These are phyloP conservation scores for Coptodon rendalli DNA, from an alignment of 2,113 vertebrate genomes.

Conservation along the genomic window DNA sequence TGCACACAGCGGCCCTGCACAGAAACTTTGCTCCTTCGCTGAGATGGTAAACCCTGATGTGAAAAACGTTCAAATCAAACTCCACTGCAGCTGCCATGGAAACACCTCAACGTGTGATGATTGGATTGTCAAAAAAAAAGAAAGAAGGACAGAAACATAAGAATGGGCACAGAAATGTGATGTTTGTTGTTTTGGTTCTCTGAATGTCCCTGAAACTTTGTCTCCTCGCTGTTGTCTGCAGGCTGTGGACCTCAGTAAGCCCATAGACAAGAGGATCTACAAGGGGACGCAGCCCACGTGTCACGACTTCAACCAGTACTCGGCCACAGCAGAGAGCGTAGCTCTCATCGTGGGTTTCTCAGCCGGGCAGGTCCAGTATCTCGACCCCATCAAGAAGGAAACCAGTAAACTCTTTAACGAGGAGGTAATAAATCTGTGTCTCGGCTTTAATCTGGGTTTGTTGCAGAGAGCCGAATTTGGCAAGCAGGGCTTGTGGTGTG, in stretches of 20 bases:
- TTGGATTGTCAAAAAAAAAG: background rate
- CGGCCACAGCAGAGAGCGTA: slow-evolving; percentile 80
- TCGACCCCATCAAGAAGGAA: slow-evolving; percentile 91
- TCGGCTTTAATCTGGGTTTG: background rate
- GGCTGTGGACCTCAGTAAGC: slow-evolving; percentile 88
- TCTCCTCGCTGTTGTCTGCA: slow-evolving; percentile 33
- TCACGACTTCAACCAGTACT: slow-evolving; percentile 92
- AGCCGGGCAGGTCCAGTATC: slow-evolving; percentile 85
- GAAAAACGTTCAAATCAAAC: background rate
- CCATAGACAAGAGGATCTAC: slow-evolving; percentile 90
- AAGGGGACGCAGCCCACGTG: slow-evolving; percentile 91
- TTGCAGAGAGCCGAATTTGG: accelerated
- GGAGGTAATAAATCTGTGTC: slow-evolving; percentile 71
- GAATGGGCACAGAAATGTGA: background rate
- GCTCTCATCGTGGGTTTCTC: slow-evolving; percentile 89
- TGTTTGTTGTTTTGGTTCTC: background rate
- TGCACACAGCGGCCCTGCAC: background rate
- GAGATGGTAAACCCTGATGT: background rate
- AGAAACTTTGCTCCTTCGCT: background rate
- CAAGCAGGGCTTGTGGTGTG: background rate
- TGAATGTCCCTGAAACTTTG: background rate
- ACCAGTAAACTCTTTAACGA: slow-evolving; percentile 89
- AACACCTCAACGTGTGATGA: background rate
- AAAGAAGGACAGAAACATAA: background rate
- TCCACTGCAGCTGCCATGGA: background rate